Conservation (phyloP, 1,140 invertebrate genomes). For the Zaprionus ghesquierei region DNA sequence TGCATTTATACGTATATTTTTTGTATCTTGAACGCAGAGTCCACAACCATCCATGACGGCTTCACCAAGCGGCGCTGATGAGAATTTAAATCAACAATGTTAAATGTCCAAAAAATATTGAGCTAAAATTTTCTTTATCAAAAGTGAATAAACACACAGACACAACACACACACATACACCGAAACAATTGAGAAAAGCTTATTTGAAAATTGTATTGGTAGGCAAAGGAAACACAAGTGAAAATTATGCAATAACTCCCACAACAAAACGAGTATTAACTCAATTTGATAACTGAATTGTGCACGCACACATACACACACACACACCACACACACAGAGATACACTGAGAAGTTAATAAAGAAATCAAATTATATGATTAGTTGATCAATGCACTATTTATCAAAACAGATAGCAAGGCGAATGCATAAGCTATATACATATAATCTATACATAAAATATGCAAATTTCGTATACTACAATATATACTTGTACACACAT, state of each 20-base stretch:
- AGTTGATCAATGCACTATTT: slow-evolving; percentile 77
- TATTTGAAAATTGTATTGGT: slow-evolving; percentile 54
- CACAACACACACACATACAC: slow-evolving; percentile 4
- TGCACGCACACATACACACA: slow-evolving; percentile 49
- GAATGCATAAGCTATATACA: slow-evolving; percentile 71
- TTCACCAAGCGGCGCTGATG: slow-evolving; percentile 82
- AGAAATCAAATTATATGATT: slow-evolving; percentile 66
- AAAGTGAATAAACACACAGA: slow-evolving; percentile 14
- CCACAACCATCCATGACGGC: slow-evolving; percentile 83
- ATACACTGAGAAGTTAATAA: slow-evolving; percentile 36
- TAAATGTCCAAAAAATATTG: slow-evolving; percentile 74
- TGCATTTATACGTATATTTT: slow-evolving; percentile 59
- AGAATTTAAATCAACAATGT: slow-evolving; percentile 83
- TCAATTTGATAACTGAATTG: slow-evolving; percentile 37
- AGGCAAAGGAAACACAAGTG: slow-evolving; percentile 58
- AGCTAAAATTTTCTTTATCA: slow-evolving; percentile 51
- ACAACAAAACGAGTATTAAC: slow-evolving; percentile 48
- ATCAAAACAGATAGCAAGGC: slow-evolving; percentile 56
- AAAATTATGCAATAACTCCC: slow-evolving; percentile 64
- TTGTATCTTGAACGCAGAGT: slow-evolving; percentile 82
- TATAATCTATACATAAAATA: slow-evolving; percentile 61
- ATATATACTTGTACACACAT: slow-evolving; percentile 40
- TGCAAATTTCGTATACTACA: slow-evolving; percentile 52
- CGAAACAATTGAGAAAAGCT: slow-evolving; percentile 44
- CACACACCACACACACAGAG: slow-evolving; percentile 36